Evolutionary conservation across 2,113 vertebrate genomes (phyloP).

Genomic region (Tachysurus vachellii): DNA sequence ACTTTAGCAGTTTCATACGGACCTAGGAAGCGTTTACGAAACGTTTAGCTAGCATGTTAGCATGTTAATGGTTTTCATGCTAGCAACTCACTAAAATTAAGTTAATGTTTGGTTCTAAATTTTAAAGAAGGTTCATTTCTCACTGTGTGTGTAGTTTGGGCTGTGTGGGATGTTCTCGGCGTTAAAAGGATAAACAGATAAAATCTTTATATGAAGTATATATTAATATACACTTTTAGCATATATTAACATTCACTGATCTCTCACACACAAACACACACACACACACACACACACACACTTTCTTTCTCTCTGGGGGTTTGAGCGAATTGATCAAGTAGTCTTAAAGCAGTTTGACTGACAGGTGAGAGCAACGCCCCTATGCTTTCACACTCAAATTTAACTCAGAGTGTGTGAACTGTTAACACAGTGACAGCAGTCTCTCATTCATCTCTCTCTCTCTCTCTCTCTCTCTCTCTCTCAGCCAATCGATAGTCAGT

Average conservation of each 20-base stretch:
- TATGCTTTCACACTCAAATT: not conserved
- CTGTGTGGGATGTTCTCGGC: not conserved
- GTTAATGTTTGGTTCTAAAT: not conserved
- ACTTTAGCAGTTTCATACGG: not conserved
- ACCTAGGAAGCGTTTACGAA: not conserved
- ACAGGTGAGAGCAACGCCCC: not conserved
- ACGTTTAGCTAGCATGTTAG: not conserved
- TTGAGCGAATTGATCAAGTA: conserved; percentile 1
- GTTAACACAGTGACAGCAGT: conserved; percentile 10
- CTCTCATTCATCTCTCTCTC: not conserved
- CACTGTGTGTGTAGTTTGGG: not conserved
- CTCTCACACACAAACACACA: conserved; percentile 4
- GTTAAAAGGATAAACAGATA: too few relatives aligned
- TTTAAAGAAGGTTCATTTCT: not conserved
- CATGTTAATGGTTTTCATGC: not conserved
- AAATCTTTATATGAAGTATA: not conserved
- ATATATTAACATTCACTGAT: not conserved
- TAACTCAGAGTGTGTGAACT: not conserved
- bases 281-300: not conserved
- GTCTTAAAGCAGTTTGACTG: not conserved
- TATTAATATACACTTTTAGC: not conserved
- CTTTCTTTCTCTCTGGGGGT: too few relatives aligned
- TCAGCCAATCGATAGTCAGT: not conserved
- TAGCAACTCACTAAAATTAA: not conserved
- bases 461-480: not conserved